Base-by-base conservation (phyloP, 2,113 vertebrate genomes). In the Athene cunicularia region DNA sequence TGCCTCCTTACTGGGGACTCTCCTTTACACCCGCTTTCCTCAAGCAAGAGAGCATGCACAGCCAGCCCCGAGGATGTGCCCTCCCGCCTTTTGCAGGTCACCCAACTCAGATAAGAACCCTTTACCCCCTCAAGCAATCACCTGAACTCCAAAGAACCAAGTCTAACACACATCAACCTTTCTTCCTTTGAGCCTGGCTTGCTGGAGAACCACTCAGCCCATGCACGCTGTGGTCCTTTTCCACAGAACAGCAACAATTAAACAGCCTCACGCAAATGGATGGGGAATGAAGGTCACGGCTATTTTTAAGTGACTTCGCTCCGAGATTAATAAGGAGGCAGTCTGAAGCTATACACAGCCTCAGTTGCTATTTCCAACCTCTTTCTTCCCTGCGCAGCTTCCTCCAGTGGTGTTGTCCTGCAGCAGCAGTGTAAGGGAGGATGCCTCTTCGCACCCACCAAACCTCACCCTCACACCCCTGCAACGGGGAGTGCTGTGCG, bases 251-350 rank as follows among this genome's bases (percentile, higher is more conserved):
- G 58, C 71, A 84, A 22, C 47, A 59, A 52, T 37, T 35, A 43
- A 37, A 43, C 23, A 86, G 58, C n/a, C 59, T 58, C 32, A 39
- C 14, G 23, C 20, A 88, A 67, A 64, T 52, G 39, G 43, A n/a
- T 72, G 30, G 20, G 27, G 52, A 90, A 53, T 17, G 82, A 86
- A 92, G 74, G 86, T 80, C 79, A 39, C 4, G 0, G 63, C 35
- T 95, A 86, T 92, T 95, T 77, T 92, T 70, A 70, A 91, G 75
- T 35, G 50, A 37, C 72, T 93, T 80, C 14, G 5, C 70, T 88
- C 47, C 1, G 6, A 92, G 71, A 93, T 88, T 81, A 87, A 75
- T 21, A 33, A 95, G 77, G 47, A 71, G 39, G 43, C 82, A 86
- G 37, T 76, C 70, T 83, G 80, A 64, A 77, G 86, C 55, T 50